Percentiles rank a stretch among this genome's conserved stretches.
These are phyloP conservation scores for Prunella strophiata DNA, from an alignment of 2,797 vertebrate genomes.

Conservation along the genomic window DNA sequence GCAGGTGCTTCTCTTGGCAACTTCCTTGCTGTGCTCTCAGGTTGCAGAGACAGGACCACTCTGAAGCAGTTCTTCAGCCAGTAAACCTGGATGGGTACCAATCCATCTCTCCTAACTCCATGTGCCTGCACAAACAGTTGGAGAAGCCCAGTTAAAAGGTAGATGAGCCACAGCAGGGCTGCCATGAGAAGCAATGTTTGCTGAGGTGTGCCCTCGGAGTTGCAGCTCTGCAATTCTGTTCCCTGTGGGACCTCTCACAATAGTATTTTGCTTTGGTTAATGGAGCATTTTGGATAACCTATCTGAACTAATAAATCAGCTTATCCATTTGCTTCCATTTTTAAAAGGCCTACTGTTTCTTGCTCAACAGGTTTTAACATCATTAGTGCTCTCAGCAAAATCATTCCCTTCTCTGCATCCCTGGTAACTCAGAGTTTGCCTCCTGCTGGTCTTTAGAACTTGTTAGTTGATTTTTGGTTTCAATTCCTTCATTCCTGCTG, in stretches of 20 bases:
- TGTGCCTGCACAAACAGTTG: not conserved
- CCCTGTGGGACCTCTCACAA: not conserved
- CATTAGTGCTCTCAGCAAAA: not conserved
- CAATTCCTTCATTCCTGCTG: not conserved
- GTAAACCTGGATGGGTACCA: not conserved
- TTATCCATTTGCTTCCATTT: not conserved
- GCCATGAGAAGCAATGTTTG: not conserved
- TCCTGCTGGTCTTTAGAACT: not conserved
- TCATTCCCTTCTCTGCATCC: not conserved
- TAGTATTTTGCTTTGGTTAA: not conserved
- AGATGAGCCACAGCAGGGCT: not conserved
- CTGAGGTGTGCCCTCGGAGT: not conserved
- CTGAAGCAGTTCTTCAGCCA: not conserved
- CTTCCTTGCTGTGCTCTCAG: not conserved
- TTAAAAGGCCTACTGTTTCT: not conserved
- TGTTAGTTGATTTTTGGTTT: not conserved
- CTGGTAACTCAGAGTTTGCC: not conserved
- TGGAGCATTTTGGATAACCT: not conserved
- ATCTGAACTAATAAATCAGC: not conserved
- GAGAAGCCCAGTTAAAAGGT: not conserved
- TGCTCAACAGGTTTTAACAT: not conserved
- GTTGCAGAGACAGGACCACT: not conserved
- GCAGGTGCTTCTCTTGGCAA: not conserved
- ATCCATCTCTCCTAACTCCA: not conserved
- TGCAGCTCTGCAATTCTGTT: not conserved